Conservation (phyloP, 2,888 invertebrate genomes). For the Scaptomyza reducta region DNA sequence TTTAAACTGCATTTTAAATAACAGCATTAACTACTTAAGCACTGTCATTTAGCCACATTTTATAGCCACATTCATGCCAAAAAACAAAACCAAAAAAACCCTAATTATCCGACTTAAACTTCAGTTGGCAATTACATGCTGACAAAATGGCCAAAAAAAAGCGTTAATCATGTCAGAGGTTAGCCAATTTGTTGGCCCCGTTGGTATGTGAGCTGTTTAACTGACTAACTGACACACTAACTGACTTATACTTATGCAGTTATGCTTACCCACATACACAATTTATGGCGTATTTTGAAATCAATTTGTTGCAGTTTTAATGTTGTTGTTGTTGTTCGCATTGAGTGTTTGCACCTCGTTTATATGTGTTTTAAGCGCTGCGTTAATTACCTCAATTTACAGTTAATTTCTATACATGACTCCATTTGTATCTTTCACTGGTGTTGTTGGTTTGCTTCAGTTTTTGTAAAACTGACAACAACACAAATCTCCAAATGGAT, state of each 20-base stretch:
- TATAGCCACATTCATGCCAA: background rate
- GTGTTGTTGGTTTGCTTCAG: constrained; percentile 32
- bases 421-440: constrained; percentile 37
- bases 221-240: constrained; percentile 23
- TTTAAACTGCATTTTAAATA: constrained; percentile 1
- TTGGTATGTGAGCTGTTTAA: background rate
- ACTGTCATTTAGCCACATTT: constrained; percentile 21
- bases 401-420: constrained; percentile 48
- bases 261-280: constrained; percentile 3
- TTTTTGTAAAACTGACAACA: constrained; percentile 17
- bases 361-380: constrained; percentile 37
- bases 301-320: constrained; percentile 57
- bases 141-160: constrained; percentile 26
- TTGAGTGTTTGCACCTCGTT: constrained; percentile 27
- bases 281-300: constrained; percentile 67
- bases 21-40: constrained; percentile 4
- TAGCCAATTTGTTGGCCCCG: constrained; percentile 45
- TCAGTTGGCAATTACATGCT: constrained; percentile 25
- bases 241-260: constrained; percentile 7
- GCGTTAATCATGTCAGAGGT: constrained; percentile 52
- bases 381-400: constrained; percentile 68
- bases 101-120: constrained; percentile 34
- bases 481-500: constrained; percentile 21
- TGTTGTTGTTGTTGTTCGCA: constrained; percentile 29
- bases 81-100: background rate